Percentiles rank a stretch among this genome's conserved stretches.
phyloP scores from a whole-genome alignment of 2,888 invertebrate genomes.

The Cryptus armator region DNA sequence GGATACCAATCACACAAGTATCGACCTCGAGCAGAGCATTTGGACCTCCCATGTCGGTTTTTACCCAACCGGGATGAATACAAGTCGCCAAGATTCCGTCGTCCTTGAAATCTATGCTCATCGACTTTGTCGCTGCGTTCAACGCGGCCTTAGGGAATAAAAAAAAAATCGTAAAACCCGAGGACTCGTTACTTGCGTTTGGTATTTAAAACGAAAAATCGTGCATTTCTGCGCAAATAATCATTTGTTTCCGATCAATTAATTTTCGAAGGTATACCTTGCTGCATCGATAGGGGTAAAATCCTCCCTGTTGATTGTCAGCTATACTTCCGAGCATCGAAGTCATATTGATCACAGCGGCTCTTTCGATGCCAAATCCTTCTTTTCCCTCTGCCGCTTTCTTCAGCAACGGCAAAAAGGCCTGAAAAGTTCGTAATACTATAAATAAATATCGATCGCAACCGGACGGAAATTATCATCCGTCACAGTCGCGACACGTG shows the following conservation, averaged over 20 bases:
- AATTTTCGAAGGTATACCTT: conserved; percentile 87
- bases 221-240: neutral
- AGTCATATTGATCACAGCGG: conserved; percentile 94
- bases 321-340: conserved; percentile 93
- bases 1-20: conserved; percentile 89
- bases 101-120: conserved; percentile 92
- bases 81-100: conserved; percentile 91
- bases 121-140: conserved; percentile 94
- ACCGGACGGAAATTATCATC: neutral
- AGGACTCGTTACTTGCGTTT: neutral
- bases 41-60: conserved; percentile 95
- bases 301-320: conserved; percentile 91
- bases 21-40: conserved; percentile 91
- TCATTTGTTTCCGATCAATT: conserved; percentile 5
- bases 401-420: conserved; percentile 90
- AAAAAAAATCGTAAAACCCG: neutral
- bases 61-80: conserved; percentile 97
- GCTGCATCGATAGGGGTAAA: conserved; percentile 94
- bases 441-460: conserved; percentile 22
- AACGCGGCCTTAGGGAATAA: conserved; percentile 89
- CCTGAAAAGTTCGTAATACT: conserved; percentile 85
- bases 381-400: conserved; percentile 87
- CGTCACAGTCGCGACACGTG: neutral
- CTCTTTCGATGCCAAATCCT: conserved; percentile 88
- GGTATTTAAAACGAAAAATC: too few species aligned